Percentiles rank a stretch among this genome's conserved stretches.
Conservation (phyloP, 1,140 invertebrate genomes). For the Euschistus heros region DNA sequence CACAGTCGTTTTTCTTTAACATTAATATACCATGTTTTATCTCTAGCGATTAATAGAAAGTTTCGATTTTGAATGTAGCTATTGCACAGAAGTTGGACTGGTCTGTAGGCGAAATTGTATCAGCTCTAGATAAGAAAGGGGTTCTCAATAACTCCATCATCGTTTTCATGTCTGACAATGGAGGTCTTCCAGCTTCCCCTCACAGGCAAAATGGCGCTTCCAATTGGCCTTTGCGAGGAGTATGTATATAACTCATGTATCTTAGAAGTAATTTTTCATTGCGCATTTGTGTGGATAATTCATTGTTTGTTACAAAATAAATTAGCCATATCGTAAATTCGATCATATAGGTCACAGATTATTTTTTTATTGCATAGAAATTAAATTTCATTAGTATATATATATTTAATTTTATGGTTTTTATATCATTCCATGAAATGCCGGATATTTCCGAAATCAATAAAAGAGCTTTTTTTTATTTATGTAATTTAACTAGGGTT, state of each 20-base stretch:
- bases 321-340: too few species aligned
- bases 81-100: slow-evolving; percentile 61
- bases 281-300: too few species aligned
- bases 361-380: too few species aligned
- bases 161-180: slow-evolving; percentile 51
- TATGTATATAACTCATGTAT: slow-evolving; percentile 31
- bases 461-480: too few species aligned
- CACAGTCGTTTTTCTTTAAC: background rate
- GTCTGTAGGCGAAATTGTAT: slow-evolving; percentile 52
- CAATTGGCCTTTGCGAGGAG: slow-evolving; percentile 52
- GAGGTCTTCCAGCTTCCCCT: slow-evolving; percentile 39
- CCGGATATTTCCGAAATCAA: too few species aligned
- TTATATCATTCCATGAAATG: too few species aligned
- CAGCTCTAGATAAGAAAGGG: slow-evolving; percentile 42
- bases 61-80: slow-evolving; percentile 35
- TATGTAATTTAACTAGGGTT: too few species aligned
- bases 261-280: background rate
- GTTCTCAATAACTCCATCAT: slow-evolving; percentile 50
- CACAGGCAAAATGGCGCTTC: slow-evolving; percentile 43
- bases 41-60: background rate
- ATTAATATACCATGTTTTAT: background rate
- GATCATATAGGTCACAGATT: too few species aligned
- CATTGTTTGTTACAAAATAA: too few species aligned
- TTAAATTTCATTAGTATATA: too few species aligned
- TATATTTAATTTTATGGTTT: too few species aligned